Base-by-base conservation (phyloP, 37 sponge, comb jelly and placozoan species). In the Bolinopsis microptera region DNA sequence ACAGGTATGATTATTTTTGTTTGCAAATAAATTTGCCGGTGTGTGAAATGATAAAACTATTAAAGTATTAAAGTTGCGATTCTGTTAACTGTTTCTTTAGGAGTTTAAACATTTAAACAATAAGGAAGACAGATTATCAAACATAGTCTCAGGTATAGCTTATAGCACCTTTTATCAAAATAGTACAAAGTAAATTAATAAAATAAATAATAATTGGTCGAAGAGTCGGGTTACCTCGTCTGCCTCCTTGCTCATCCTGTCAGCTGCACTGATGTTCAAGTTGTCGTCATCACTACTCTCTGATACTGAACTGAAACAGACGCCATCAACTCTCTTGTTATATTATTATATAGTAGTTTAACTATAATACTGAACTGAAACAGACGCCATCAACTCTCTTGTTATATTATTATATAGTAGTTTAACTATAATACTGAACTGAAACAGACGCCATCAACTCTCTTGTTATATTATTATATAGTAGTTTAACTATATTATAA, bases 171-270 rank as follows among this genome's bases (percentile, higher is more conserved):
- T n/a, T n/a, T n/a, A n/a, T n/a, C n/a, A n/a, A n/a, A n/a, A n/a
- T n/a, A n/a, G n/a, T n/a, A n/a, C n/a, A n/a, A n/a, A n/a, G n/a
- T n/a, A n/a, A n/a, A n/a, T n/a, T n/a, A n/a, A n/a, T n/a, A n/a
- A n/a, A n/a, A n/a, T n/a, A n/a, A n/a, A n/a, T n/a, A n/a, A n/a
- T n/a, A n/a, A n/a, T n/a, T n/a, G n/a, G n/a, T n/a, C n/a, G n/a
- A n/a, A n/a, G n/a, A n/a, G n/a, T n/a, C n/a, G n/a, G n/a, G n/a
- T 28, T 86, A 86, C 90, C 48, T 86, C 90, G 30, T 86, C 90
- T 23, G 90, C 90, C 35, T 86, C 90, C 26, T 41, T 39, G 26
- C 90, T 86, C 26, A 86, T 28, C 26, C 90, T 2, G 26, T 86
- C 90, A 16, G 41, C 40, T 2, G 90, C 24, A 23, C 38, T 41